phyloP scores from a whole-genome alignment of 2,113 vertebrate species.

The Actinemys pallida region DNA sequence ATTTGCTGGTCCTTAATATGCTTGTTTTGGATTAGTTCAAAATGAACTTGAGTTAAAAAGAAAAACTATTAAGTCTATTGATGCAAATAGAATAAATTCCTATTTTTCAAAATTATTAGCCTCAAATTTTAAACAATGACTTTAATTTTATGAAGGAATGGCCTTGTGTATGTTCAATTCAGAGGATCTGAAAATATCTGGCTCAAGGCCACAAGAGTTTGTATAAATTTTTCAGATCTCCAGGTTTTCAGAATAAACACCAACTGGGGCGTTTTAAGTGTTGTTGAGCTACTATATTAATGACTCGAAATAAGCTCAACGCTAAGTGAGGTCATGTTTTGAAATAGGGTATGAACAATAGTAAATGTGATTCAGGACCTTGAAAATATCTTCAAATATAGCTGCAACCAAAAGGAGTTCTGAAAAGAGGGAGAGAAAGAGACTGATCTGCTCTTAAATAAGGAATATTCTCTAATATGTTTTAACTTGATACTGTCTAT shows the following conservation, averaged over 20 bases:
- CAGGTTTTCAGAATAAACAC: slow-evolving; percentile 61
- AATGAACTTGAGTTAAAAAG: not conserved
- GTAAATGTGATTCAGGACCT: slow-evolving; percentile 60
- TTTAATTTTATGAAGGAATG: slow-evolving; percentile 54
- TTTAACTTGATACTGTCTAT: not conserved
- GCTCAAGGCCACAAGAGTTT: slow-evolving; percentile 45
- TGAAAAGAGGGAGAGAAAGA: slow-evolving; percentile 19
- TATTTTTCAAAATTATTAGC: slow-evolving; percentile 50
- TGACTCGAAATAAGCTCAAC: slow-evolving; percentile 70
- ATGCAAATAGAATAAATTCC: slow-evolving; percentile 14
- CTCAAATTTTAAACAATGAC: slow-evolving; percentile 34
- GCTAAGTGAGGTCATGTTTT: slow-evolving; percentile 67
- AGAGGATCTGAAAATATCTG: slow-evolving; percentile 37
- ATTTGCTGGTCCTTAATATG: accelerated
- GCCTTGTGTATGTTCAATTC: slow-evolving; percentile 42
- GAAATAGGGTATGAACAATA: slow-evolving; percentile 63
- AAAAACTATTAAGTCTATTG: not conserved
- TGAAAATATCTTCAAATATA: slow-evolving; percentile 54
- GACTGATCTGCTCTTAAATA: not conserved
- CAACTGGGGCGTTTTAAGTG: slow-evolving; percentile 58
- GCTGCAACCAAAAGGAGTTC: slow-evolving; percentile 33
- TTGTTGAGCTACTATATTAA: slow-evolving; percentile 70
- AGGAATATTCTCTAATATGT: not conserved
- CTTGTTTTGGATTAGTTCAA: not conserved
- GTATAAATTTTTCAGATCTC: slow-evolving; percentile 40